phyloP scores from a whole-genome alignment of 2,113 vertebrate genomes.

The Piprites chloris region DNA sequence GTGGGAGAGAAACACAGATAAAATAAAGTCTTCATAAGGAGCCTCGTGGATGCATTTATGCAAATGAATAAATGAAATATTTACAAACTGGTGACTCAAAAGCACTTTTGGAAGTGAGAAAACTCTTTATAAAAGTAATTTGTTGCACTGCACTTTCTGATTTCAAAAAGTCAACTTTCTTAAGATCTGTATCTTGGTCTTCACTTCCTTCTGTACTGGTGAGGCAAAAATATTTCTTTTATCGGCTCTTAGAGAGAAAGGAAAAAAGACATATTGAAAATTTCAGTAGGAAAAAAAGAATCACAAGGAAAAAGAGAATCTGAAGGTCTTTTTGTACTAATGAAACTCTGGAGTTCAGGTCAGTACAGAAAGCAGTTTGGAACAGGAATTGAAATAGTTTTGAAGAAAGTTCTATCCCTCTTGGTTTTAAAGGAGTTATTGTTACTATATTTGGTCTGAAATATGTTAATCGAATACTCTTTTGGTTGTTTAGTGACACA shows the following conservation, averaged over 20 bases:
- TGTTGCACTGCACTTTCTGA: background rate
- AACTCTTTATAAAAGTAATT: background rate
- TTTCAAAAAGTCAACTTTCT: background rate
- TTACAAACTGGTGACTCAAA: background rate
- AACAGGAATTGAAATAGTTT: background rate
- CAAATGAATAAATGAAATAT: background rate
- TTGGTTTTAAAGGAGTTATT: background rate
- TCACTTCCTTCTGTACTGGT: background rate
- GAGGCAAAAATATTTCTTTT: background rate
- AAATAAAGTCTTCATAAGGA: background rate
- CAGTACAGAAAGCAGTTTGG: background rate
- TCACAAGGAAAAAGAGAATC: background rate
- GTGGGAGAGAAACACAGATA: background rate
- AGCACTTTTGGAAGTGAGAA: background rate
- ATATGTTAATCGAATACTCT: background rate
- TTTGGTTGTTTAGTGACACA: background rate
- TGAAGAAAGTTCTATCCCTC: background rate
- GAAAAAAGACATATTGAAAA: background rate
- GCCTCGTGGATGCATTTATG: background rate
- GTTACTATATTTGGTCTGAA: background rate
- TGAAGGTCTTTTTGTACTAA: background rate
- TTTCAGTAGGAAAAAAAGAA: background rate
- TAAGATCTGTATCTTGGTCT: background rate
- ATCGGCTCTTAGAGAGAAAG: background rate
- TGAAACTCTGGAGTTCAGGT: background rate